Evolutionary conservation across 1,140 invertebrate species (phyloP).

Genomic region (Diabrotica undecimpunctata): DNA sequence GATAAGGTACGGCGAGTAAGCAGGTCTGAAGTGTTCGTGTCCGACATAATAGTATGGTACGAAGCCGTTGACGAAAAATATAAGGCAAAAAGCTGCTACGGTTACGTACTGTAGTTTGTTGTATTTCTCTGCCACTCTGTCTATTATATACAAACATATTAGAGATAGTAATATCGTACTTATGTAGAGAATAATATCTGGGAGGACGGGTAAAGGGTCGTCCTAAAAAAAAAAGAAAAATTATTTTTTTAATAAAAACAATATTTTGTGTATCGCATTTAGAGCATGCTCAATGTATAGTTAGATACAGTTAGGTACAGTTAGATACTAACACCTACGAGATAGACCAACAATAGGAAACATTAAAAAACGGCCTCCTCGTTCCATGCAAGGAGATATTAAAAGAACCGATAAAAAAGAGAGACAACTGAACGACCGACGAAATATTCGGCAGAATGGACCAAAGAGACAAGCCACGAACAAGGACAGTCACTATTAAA

Average conservation of each 20-base stretch:
- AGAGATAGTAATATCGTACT: conserved; percentile 37
- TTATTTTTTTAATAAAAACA: background rate
- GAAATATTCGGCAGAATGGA: too few relatives aligned
- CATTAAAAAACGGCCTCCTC: too few relatives aligned
- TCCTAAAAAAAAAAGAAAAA: conserved; percentile 28
- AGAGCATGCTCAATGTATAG: too few relatives aligned
- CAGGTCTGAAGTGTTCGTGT: conserved; percentile 52
- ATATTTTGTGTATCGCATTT: too few relatives aligned
- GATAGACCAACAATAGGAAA: too few relatives aligned
- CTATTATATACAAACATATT: conserved; percentile 19
- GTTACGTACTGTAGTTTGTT: conserved; percentile 25
- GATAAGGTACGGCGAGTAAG: conserved; percentile 66
- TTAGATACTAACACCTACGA: too few relatives aligned
- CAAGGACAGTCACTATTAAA: too few relatives aligned
- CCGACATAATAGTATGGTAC: conserved; percentile 55
- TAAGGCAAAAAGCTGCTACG: conserved; percentile 43
- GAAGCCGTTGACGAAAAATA: conserved; percentile 53
- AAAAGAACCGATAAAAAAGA: too few relatives aligned
- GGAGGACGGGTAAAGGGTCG: conserved; percentile 44
- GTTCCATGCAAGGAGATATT: too few relatives aligned
- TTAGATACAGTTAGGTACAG: too few relatives aligned
- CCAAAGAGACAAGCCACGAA: too few relatives aligned
- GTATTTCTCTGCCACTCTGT: conserved; percentile 10
- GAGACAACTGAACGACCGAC: too few relatives aligned
- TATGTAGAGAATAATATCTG: conserved; percentile 47